Percentiles rank a stretch among this genome's conserved stretches.
These are phyloP conservation scores for Vespertilio murinus DNA, from an alignment of 2,797 vertebrate species.

Conservation along the genomic window DNA sequence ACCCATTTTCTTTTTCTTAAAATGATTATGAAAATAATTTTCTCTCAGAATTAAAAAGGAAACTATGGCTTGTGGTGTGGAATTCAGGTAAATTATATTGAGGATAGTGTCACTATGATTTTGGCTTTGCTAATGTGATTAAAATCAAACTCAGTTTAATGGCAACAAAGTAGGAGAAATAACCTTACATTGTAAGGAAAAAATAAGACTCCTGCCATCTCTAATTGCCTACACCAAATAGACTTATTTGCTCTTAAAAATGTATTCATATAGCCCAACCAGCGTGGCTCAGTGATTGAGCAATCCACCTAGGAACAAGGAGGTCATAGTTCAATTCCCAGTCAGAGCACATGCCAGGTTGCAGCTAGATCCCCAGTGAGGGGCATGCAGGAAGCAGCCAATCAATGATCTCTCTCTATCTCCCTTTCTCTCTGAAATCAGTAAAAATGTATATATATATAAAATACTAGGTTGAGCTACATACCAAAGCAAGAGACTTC, in stretches of 20 bases:
- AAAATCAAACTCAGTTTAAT: constrained; percentile 22
- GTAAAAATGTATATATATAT: not conserved
- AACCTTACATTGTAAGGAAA: not conserved
- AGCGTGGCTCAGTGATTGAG: too few relatives aligned
- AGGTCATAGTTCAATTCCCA: too few relatives aligned
- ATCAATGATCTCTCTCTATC: too few relatives aligned
- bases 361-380: too few relatives aligned
- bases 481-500: not conserved
- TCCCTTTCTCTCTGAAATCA: too few relatives aligned
- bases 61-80: not conserved
- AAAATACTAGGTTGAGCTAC: not conserved
- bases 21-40: not conserved
- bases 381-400: too few relatives aligned
- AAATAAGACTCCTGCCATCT: not conserved
- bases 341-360: too few relatives aligned
- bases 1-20: constrained; percentile 31
- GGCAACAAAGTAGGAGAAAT: constrained; percentile 5
- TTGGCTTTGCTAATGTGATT: constrained; percentile 21
- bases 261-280: not conserved
- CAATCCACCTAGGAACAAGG: too few relatives aligned
- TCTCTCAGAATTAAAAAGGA: not conserved
- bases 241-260: not conserved
- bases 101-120: not conserved
- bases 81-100: not conserved
- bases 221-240: not conserved